These are phyloP conservation scores for Agapornis roseicollis DNA, from an alignment of 2,113 vertebrate genomes.

Conservation along the genomic window DNA sequence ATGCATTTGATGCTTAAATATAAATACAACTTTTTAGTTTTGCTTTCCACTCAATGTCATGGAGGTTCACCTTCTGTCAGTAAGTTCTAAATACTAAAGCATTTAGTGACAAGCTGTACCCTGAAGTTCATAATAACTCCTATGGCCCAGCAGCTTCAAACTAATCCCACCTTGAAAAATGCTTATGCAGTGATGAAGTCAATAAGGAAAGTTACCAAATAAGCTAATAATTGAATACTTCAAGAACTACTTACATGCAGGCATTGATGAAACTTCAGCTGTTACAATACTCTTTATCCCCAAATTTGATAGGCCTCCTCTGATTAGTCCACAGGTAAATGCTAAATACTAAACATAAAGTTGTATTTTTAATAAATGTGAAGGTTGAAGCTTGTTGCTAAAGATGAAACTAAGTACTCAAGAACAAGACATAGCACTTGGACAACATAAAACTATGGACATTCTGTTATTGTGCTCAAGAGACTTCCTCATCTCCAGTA, in stretches of 20 bases:
- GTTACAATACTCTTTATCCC: constrained; percentile 97
- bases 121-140: not conserved
- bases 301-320: constrained; percentile 89
- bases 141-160: not conserved
- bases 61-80: not conserved
- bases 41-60: not conserved
- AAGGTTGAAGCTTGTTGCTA: not conserved
- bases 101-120: not conserved
- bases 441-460: not conserved
- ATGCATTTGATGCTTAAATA: not conserved
- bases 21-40: not conserved
- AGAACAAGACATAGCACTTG: not conserved
- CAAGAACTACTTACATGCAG: constrained; percentile 82
- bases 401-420: not conserved
- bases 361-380: not conserved
- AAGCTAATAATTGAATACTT: not conserved
- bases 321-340: constrained; percentile 92
- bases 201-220: not conserved
- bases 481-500: not conserved
- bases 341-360: constrained; percentile 86
- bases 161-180: not conserved
- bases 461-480: not conserved
- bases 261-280: constrained; percentile 95
- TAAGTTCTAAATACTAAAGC: not conserved
- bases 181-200: not conserved